Evolutionary conservation across 2,113 vertebrate genomes (phyloP), one percentile per base, ranked within the genome.

Genomic region (Brachypodius melanocephalos): DNA sequence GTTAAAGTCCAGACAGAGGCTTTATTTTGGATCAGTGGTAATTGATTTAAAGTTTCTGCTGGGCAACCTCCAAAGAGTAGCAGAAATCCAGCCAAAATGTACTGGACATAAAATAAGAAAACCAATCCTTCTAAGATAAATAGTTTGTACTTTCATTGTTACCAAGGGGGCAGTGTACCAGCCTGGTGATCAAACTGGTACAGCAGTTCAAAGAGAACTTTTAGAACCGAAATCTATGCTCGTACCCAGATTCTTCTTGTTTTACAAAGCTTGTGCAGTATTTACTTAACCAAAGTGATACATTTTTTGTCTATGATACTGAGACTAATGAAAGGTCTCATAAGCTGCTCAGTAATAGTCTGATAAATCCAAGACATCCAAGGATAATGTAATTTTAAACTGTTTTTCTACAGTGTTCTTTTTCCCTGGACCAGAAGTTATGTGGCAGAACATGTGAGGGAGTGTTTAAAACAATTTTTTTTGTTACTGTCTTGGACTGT

Each of bases 1-100:
- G 93, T 94, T 95, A 79, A 93, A 95, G 86, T 95, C 93, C 90
- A 97, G 90, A 96, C 79, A 4, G 90, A 92, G 89, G 89, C 88
- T 81, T 97, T 96, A 95, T 95, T 96, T 97, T 96, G 90, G 84
- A 94, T 89, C 54, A 36, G 88, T 71, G 31, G 85, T 94, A 96
- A 93, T 93, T 93, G 96, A 94, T 96, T 95, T 96, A 89, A 89
- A 95, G 88, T 96, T 97, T 95, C 93, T 96, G 83, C 93, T 97
- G 94, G 95, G 89, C 95, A 93, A 66, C 48, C 57, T 97, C 93
- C 89, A 97, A 96, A 96, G 52, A 92, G 81, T 91, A 96, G 90
- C 80, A 93, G 77, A 93, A 93, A 93, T 74, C 16, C 46, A 96
- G 94, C 95, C 96, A 97, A 95, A 94, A 94, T 68, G 91, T 88